These are phyloP conservation scores for Leucozona laternaria DNA, from an alignment of 2,888 invertebrate genomes.

Conservation along the genomic window DNA sequence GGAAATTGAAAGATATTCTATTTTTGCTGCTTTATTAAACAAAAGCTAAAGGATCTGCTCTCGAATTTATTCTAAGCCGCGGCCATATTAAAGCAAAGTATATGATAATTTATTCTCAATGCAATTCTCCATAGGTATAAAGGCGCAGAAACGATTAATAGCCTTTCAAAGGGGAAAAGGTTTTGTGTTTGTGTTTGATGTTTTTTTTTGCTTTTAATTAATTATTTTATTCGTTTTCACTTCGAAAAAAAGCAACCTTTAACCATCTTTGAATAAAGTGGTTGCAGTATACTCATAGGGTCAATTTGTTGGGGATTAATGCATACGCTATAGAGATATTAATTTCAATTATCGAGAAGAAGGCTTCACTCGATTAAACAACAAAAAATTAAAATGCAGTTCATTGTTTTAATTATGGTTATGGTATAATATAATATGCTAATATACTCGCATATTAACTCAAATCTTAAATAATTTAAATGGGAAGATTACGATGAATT, in stretches of 20 bases:
- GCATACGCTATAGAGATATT: too few species aligned
- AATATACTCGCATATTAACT: too few species aligned
- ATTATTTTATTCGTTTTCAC: neutral
- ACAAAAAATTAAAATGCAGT: too few species aligned
- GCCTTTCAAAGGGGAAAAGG: conserved; percentile 44
- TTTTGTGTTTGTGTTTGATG: conserved; percentile 57
- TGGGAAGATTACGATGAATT: too few species aligned
- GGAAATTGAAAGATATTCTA: conserved; percentile 35
- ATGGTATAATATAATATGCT: too few species aligned
- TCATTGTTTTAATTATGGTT: too few species aligned
- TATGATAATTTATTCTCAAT: neutral
- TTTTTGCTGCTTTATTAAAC: conserved; percentile 6
- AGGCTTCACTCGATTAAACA: too few species aligned
- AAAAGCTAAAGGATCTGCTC: conserved; percentile 11
- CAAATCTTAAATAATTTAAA: too few species aligned
- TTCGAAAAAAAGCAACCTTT: neutral
- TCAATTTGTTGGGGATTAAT: neutral
- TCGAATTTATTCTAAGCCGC: neutral
- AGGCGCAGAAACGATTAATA: conserved; percentile 46
- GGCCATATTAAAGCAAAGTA: neutral
- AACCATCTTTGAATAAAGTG: neutral
- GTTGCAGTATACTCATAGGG: neutral
- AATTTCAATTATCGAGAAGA: too few species aligned
- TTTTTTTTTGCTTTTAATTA: conserved; percentile 46
- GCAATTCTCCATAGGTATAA: neutral